These are phyloP conservation scores for Tiphia femorata DNA, from an alignment of 2,888 invertebrate genomes.

Conservation along the genomic window DNA sequence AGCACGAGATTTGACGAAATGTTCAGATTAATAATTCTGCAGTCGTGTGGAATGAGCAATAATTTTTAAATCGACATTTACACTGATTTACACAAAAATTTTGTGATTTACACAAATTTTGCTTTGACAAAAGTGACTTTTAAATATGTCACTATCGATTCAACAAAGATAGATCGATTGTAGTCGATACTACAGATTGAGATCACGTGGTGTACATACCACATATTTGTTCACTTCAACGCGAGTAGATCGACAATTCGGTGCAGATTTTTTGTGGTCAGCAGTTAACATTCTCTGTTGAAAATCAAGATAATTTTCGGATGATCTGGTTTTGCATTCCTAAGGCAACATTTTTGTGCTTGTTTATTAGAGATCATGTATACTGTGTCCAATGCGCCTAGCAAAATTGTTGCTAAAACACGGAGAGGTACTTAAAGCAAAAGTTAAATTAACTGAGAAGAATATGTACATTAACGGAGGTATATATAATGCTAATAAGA, in stretches of 20 bases:
- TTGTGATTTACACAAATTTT: background rate
- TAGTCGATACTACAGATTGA: slow-evolving; percentile 26
- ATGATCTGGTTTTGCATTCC: background rate
- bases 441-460: no score
- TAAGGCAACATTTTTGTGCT: slow-evolving; percentile 9
- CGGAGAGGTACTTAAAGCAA: slow-evolving; percentile 84
- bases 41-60: no score
- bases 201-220: slow-evolving; percentile 39
- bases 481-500: background rate
- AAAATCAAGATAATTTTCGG: background rate
- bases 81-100: no score
- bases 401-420: slow-evolving; percentile 90
- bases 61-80: no score
- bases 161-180: background rate
- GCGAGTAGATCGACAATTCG: slow-evolving; percentile 29
- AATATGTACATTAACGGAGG: background rate
- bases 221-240: slow-evolving; percentile 38
- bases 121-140: background rate
- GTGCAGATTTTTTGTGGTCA: slow-evolving; percentile 2
- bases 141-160: background rate
- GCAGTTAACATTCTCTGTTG: background rate
- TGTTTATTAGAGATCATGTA: slow-evolving; percentile 74
- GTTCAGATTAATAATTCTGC: background rate
- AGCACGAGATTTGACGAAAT: no score
- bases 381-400: slow-evolving; percentile 88